Base-by-base conservation (phyloP, 2,113 vertebrate genomes). In the Atlantisia rogersi region DNA sequence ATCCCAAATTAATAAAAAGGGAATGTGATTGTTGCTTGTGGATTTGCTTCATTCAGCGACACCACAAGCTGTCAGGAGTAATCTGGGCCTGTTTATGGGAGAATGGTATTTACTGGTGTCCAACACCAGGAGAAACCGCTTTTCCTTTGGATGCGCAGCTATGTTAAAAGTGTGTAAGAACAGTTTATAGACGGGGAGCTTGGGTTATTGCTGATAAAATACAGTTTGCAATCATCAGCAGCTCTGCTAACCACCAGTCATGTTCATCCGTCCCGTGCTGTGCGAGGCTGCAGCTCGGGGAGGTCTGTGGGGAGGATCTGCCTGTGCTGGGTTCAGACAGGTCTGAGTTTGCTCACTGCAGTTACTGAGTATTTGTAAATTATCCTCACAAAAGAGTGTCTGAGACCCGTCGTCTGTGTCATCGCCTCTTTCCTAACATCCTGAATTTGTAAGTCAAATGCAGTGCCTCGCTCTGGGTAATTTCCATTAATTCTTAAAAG, bases 401-500 rank as follows among this genome's bases (percentile, higher is more conserved):
- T 42, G 21, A 24, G 90, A 63, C 2, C 28, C 28, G 58, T 74
- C 29, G 12, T 46, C 35, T 3, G 12, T 75, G 88, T 74, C 80
- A 80, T 77, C 1, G 2, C 28, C 9, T 29, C 70, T 74, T 84
- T 58, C 75, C 73, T 60, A 59, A 9, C 71, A 13, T 18, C 39
- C 6, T 29, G 9, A 2, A 81, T 93, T 59, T 88, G 68, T 74
- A 25, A 91, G 80, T 82, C 81, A 92, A 86, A 90, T 87, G 78
- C 1, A 13, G 39, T 81, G 90, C 76, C 82, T 82, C 65, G 39
- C 79, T 81, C 82, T 31, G 79, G 56, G 62, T 88, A 67, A 93
- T 83, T 81, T 74, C 82, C 92, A 86, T 94, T 82, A 73, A 77
- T 90, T 73, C 90, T n/a, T 90, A 81, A 59, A 85, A 92, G 76